Evolutionary conservation across 2,888 invertebrate genomes (phyloP), one percentile per base, ranked within the genome.

Genomic region (Zaprionus bogoriensis): DNA sequence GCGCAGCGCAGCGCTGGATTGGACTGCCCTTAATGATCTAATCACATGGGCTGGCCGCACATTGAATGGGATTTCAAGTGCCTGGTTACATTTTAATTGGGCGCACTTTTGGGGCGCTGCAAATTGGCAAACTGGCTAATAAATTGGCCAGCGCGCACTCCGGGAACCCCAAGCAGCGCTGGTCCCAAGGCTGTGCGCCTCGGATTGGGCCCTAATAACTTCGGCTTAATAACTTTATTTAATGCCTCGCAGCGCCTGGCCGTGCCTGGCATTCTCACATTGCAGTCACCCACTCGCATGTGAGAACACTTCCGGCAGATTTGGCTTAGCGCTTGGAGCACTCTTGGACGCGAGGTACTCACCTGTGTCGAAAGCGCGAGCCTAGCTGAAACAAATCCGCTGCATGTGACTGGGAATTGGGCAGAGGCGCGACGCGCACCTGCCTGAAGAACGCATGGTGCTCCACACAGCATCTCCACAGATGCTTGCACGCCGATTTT

Each of bases 381-480:
- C 96, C 95, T 71, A 96, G 91, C 42, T 95, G 94, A 91, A 96
- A 95, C 80, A 96, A 94, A 87, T 95, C 95, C 50, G 95, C 93
- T 27, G 94, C 92, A 32, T 94, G 94, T 62, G 91, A 88, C 72
- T 90, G 90, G 30, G 90, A 91, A 60, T 92, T 92, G 52, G 92
- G 92, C 32, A 93, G 90, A 5, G 96, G 94, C 17, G 95, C 94
- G 28, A 95, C 94, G 90, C 96, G 96, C 89, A 97, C 96, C 83
- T 97, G 92, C 63, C 97, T 93, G 92, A 97, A 97, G 92, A 97
- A 97, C 30, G 97, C 96, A 92, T 98, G 98, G 90, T 98, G 98
- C 90, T 98, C 98, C 52, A 97, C 95, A 91, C 98, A 98, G 91
- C 98, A 98, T 81, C 96, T 95, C 97, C 98, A 98, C 77, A 99